These are phyloP conservation scores for Tetrapedia diversipes DNA, from an alignment of 2,888 invertebrate genomes.

Conservation along the genomic window DNA sequence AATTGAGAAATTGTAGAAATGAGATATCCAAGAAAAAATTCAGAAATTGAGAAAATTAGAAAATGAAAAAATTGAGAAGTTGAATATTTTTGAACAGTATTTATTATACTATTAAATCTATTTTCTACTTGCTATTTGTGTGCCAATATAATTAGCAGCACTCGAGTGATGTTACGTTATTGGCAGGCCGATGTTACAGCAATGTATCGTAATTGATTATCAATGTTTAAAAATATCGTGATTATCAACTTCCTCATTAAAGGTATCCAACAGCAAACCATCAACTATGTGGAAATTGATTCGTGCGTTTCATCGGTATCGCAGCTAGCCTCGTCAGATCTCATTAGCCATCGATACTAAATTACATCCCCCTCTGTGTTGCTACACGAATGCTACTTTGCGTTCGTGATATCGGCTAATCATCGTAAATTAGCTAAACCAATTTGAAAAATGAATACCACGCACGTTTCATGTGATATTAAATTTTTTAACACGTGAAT, in stretches of 20 bases:
- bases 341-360: slow-evolving; percentile 10
- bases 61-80: too few species aligned
- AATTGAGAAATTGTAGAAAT: too few species aligned
- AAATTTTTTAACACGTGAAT: too few species aligned
- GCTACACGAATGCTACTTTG: neutral
- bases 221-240: neutral
- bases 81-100: too few species aligned
- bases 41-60: too few species aligned
- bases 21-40: too few species aligned
- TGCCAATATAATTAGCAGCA: neutral
- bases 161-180: neutral
- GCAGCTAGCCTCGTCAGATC: slow-evolving; percentile 13
- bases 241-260: slow-evolving; percentile 2
- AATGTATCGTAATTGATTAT: neutral
- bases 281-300: slow-evolving; percentile 7
- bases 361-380: neutral
- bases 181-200: neutral
- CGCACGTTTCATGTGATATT: too few species aligned
- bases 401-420: neutral
- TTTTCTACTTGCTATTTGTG: too few species aligned
- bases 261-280: neutral
- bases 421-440: neutral
- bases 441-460: too few species aligned
- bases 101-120: too few species aligned
- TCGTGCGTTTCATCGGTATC: slow-evolving; percentile 15